phyloP scores from a whole-genome alignment of 2,113 vertebrate genomes.

The Ivindomyrus marchei region DNA sequence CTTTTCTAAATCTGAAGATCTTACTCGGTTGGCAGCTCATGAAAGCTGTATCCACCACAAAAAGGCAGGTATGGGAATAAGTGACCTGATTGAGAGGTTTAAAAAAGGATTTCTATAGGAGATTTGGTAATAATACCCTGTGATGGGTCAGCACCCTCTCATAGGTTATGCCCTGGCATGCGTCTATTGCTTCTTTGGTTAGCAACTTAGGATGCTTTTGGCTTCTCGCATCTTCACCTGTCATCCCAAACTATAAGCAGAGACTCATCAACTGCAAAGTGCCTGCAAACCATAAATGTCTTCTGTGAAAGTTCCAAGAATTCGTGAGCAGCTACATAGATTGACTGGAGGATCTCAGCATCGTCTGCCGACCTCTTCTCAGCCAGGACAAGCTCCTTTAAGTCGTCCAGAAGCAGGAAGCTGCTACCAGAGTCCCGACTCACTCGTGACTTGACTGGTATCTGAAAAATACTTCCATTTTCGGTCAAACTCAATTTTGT shows the following conservation, averaged over 20 bases:
- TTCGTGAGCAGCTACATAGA: neutral
- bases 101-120: neutral
- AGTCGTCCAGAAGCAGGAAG: neutral
- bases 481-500: neutral
- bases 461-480: neutral
- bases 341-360: neutral
- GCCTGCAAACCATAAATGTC: neutral
- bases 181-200: neutral
- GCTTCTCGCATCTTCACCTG: neutral
- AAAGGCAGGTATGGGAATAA: constrained; percentile 4
- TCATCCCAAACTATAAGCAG: neutral
- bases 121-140: neutral
- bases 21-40: constrained; percentile 52
- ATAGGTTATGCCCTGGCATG: neutral
- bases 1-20: constrained; percentile 60
- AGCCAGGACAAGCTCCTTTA: neutral
- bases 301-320: too few species aligned
- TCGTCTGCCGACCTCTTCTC: neutral
- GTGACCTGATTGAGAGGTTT: neutral
- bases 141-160: neutral
- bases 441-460: neutral
- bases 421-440: neutral
- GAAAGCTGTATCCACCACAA: constrained; percentile 22
- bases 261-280: neutral
- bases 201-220: neutral